Base-by-base conservation (phyloP, 2,113 vertebrate species). In the Halcyon senegalensis region DNA sequence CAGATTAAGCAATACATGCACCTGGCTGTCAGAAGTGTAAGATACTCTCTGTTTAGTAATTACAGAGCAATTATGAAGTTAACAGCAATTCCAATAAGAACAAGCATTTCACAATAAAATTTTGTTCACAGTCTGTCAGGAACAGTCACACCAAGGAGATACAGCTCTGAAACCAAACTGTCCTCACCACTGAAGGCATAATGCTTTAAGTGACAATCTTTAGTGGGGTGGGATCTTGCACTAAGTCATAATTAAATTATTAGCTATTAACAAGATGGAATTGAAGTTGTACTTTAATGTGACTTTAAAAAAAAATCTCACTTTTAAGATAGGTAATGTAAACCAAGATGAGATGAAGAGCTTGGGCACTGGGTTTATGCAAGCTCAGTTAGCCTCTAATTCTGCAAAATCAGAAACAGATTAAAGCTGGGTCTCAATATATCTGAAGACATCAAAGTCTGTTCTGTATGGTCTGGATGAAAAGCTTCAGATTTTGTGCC, bases 1-100 rank as follows among this genome's bases (percentile, higher is more conserved):
- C 87, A 79, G 89, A 94, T 97, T 89, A 97, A 94, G 97, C 97
- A 97, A 97, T 82, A 84, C 70, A n/a, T 94, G 94, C 96, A 97
- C 96, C 96, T 97, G 97, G 96, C 93, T 96, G 92, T 96, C 94
- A 96, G 91, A 95, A 95, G 51, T 46, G 74, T 72, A 96, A 95
- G 84, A 91, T 93, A 94, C 87, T 95, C 96, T 94, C 96, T 96
- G 94, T 97, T 96, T 94, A 92, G 93, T 97, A 96, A 96, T 96
- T 96, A 93, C 87, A 89, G 74, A 93, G 89, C 91, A 97, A 97
- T 97, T 96, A 97, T 96, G 96, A 96, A 94, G 89, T 89, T 96
- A 95, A 92, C 96, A 96, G 91, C 90, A 87, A 94, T 80, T 97
- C 87, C 91, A 96, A 93, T 95, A 94, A 95, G 80, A 63, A 93